A percentile compares a stretch with the other conserved stretches of the same genome.
These are phyloP conservation scores for Herminia tarsipennalis DNA, from an alignment of 2,888 invertebrate species.

Conservation along the genomic window DNA sequence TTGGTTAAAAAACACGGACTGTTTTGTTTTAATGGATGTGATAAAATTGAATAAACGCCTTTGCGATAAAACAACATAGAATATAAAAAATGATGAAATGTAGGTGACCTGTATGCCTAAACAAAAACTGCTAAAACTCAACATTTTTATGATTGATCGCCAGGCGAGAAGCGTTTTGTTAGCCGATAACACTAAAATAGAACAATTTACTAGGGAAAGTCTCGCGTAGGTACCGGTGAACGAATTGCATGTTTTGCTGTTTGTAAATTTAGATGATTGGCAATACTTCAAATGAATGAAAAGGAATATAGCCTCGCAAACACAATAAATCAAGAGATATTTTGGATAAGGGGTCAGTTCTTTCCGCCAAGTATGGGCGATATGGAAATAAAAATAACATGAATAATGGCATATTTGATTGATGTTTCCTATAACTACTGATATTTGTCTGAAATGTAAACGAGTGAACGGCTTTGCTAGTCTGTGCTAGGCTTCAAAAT, in stretches of 20 bases:
- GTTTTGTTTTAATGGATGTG: background rate
- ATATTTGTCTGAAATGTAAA: too few relatives aligned
- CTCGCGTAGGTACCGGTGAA: conserved; percentile 22
- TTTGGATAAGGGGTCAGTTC: conserved; percentile 7
- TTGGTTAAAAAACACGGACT: background rate
- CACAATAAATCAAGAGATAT: conserved; percentile 15
- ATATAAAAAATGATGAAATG: conserved; percentile 17
- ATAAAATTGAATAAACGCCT: conserved; percentile 11
- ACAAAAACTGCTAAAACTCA: conserved; percentile 35
- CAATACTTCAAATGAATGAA: conserved; percentile 32
- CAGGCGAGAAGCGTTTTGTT: conserved; percentile 34
- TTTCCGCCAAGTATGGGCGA: too few relatives aligned
- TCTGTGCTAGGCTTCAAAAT: too few relatives aligned
- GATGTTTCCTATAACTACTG: too few relatives aligned
- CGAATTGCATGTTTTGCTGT: conserved; percentile 46
- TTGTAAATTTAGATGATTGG: conserved; percentile 45
- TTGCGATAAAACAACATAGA: conserved; percentile 14
- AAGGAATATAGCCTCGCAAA: conserved; percentile 12
- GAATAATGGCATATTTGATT: too few relatives aligned
- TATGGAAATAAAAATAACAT: too few relatives aligned
- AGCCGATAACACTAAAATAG: conserved; percentile 53
- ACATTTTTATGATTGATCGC: conserved; percentile 48
- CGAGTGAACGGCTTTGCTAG: too few relatives aligned
- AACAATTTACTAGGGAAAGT: conserved; percentile 51
- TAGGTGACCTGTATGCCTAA: conserved; percentile 22